A percentile compares a stretch with the other conserved stretches of the same genome.
These are phyloP conservation scores for Ifrita kowaldi DNA, from an alignment of 2,113 vertebrate species.

Conservation along the genomic window DNA sequence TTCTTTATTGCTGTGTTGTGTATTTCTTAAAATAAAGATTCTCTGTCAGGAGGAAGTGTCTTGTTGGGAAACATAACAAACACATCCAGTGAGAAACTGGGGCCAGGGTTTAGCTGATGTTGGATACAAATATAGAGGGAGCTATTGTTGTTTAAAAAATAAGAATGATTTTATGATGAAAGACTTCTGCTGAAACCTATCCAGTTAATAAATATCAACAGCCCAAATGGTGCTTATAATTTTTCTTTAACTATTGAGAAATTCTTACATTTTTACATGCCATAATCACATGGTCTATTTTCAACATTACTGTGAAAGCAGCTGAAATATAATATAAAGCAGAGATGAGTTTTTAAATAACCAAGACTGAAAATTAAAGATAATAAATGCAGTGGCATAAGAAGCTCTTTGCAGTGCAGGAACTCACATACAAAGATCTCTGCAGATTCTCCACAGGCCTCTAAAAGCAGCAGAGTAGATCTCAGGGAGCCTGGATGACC, in stretches of 20 bases:
- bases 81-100: background rate
- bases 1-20: slow-evolving; percentile 33
- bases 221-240: background rate
- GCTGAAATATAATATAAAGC: background rate
- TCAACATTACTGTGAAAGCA: background rate
- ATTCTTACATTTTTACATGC: background rate
- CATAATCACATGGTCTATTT: background rate
- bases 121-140: background rate
- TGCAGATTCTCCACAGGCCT: background rate
- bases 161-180: background rate
- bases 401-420: background rate
- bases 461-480: background rate
- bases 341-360: background rate
- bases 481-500: background rate
- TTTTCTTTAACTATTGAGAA: background rate
- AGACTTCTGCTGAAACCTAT: slow-evolving; percentile 2
- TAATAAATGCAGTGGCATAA: background rate
- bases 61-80: slow-evolving; percentile 11
- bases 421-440: background rate
- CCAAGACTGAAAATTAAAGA: background rate
- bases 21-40: slow-evolving; percentile 52
- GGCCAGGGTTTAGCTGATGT: background rate
- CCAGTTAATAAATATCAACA: slow-evolving; percentile 19
- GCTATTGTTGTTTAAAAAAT: slow-evolving; percentile 17
- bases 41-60: background rate